Evolutionary conservation across 2,797 vertebrate genomes (phyloP).

Genomic region (Sebastes nivosus): DNA sequence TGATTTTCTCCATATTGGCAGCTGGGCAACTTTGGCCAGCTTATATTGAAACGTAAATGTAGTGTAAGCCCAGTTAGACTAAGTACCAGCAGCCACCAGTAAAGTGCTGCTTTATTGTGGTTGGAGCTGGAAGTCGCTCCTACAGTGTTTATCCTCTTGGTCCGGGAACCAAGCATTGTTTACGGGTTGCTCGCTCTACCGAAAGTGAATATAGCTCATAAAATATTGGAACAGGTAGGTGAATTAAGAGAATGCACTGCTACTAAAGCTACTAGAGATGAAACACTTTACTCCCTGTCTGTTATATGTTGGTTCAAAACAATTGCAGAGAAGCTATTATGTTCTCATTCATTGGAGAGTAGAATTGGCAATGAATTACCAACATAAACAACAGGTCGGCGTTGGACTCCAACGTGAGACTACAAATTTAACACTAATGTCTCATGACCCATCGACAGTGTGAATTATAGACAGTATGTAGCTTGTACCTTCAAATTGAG

Average conservation of each 20-base stretch:
- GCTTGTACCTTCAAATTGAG: background rate
- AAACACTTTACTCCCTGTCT: background rate
- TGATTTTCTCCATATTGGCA: background rate
- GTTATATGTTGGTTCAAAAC: background rate
- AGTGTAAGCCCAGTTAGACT: background rate
- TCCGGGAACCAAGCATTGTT: background rate
- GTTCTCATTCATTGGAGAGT: background rate
- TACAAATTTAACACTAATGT: background rate
- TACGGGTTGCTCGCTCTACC: background rate
- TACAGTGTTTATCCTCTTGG: background rate
- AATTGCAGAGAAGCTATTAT: background rate
- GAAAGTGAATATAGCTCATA: background rate
- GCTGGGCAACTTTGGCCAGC: background rate
- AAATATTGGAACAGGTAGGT: background rate
- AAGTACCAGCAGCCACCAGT: background rate
- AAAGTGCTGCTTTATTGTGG: background rate
- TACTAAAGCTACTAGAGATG: background rate
- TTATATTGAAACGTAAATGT: slow-evolving; percentile 17
- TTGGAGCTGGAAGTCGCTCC: background rate
- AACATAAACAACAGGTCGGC: background rate
- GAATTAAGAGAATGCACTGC: background rate
- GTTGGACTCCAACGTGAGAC: background rate
- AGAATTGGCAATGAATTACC: background rate
- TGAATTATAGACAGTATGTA: background rate
- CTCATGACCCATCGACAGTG: background rate